Evolutionary conservation across 2,797 vertebrate genomes (phyloP).

Genomic region (Chelon labrosus): DNA sequence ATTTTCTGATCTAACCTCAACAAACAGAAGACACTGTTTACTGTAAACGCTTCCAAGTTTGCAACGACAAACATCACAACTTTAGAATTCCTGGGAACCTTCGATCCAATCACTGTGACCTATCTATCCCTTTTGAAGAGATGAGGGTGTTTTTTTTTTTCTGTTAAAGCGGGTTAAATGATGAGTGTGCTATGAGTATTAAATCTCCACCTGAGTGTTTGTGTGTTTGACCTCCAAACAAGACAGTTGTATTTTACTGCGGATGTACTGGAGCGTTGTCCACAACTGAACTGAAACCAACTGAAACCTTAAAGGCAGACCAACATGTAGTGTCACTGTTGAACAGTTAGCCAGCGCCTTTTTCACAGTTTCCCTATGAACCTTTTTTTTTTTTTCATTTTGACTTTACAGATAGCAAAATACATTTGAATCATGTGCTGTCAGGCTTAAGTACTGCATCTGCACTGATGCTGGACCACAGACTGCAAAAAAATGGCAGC

Average conservation of each 20-base stretch:
- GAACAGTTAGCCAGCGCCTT: too few relatives aligned
- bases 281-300: background rate
- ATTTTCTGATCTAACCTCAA: constrained; percentile 1
- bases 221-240: background rate
- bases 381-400: background rate
- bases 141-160: background rate
- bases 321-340: background rate
- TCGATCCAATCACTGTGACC: background rate
- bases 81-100: constrained; percentile 5
- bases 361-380: background rate
- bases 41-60: constrained; percentile 34
- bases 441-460: too few relatives aligned
- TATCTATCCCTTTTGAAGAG: background rate
- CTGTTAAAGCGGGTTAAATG: background rate
- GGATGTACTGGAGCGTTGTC: background rate
- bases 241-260: background rate
- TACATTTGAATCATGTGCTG: background rate
- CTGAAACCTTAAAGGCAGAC: background rate
- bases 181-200: background rate
- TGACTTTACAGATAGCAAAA: background rate
- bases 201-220: constrained; percentile 1
- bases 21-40: constrained; percentile 22
- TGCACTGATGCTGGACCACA: too few relatives aligned
- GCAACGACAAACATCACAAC: constrained; percentile 11
- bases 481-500: too few relatives aligned